Conservation (phyloP, 2,797 vertebrate species). For the Smutsia temminckii region DNA sequence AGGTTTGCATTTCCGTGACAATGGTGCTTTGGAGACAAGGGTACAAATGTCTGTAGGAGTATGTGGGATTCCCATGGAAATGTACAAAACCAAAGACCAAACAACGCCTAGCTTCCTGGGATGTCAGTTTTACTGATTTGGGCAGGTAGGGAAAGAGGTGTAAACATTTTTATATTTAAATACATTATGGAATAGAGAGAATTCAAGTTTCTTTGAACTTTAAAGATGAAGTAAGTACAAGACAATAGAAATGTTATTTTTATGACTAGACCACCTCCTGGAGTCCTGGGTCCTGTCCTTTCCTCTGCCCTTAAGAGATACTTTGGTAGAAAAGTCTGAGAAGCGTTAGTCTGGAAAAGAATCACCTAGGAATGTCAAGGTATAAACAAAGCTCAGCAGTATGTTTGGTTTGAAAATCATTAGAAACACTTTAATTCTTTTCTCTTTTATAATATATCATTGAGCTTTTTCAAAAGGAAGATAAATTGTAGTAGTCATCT, state of each 20-base stretch:
- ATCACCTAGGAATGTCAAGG: not conserved
- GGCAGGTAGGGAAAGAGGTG: not conserved
- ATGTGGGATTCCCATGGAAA: not conserved
- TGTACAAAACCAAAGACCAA: not conserved
- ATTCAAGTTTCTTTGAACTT: slow-evolving; percentile 22
- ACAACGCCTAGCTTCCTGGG: not conserved
- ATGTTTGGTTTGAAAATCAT: slow-evolving; percentile 33
- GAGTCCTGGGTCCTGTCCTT: slow-evolving; percentile 8
- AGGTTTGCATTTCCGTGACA: not conserved
- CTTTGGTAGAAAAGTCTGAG: slow-evolving; percentile 27
- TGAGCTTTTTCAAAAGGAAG: slow-evolving; percentile 27
- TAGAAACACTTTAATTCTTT: not conserved
- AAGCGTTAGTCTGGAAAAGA: not conserved
- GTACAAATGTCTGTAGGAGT: not conserved
- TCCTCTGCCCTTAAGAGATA: not conserved
- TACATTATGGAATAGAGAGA: not conserved
- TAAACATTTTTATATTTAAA: slow-evolving; percentile 23
- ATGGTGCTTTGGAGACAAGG: not conserved
- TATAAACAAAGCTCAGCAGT: not conserved
- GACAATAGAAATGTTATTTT: not conserved
- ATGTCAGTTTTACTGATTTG: not conserved
- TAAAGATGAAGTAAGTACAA: slow-evolving; percentile 14
- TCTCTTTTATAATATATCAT: slow-evolving; percentile 17
- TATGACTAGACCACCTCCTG: not conserved
- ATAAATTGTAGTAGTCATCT: not conserved